These are phyloP conservation scores for Chunga burmeisteri DNA, from an alignment of 2,113 vertebrate species.

Conservation along the genomic window DNA sequence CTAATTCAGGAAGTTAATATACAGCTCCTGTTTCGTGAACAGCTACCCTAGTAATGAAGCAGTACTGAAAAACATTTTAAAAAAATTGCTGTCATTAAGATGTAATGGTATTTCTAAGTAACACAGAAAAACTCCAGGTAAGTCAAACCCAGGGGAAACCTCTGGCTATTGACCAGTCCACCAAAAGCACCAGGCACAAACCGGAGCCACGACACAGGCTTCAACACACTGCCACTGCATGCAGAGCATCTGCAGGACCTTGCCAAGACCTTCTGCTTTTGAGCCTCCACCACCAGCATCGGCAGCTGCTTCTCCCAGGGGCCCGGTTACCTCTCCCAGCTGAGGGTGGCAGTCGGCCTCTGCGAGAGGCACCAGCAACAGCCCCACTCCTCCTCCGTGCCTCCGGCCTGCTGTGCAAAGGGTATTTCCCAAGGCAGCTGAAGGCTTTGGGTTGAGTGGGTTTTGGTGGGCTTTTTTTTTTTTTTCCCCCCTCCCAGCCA, in stretches of 20 bases:
- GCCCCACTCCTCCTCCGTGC: not conserved
- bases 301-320: not conserved
- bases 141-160: not conserved
- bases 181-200: not conserved
- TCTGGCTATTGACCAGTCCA: not conserved
- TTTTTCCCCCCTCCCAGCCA: not conserved
- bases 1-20: not conserved
- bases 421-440: not conserved
- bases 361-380: not conserved
- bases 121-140: not conserved
- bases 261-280: not conserved
- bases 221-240: fast-evolving
- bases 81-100: not conserved
- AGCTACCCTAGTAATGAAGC: not conserved
- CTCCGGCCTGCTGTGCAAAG: not conserved
- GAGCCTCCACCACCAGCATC: not conserved
- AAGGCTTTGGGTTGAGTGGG: not conserved
- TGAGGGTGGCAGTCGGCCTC: fast-evolving
- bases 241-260: not conserved
- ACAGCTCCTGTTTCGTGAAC: not conserved
- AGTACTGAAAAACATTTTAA: not conserved
- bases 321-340: not conserved
- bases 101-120: not conserved
- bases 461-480: not conserved
- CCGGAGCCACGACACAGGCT: not conserved